A percentile compares a stretch with the other conserved stretches of the same genome.
phyloP scores from a whole-genome alignment of 2,113 vertebrate genomes.

The Apeltes quadracus region DNA sequence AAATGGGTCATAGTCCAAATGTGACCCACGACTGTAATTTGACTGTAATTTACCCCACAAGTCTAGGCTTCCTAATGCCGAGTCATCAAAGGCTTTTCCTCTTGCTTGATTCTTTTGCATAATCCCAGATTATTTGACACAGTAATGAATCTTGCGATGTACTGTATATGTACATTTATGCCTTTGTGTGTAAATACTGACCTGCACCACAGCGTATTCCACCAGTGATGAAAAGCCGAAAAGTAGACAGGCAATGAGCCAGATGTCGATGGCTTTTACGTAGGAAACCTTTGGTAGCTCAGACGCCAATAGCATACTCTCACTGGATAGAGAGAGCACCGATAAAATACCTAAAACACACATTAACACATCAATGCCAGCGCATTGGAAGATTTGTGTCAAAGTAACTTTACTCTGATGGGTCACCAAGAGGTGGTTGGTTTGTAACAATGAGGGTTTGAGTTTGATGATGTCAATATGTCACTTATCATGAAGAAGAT shows the following conservation, averaged over 20 bases:
- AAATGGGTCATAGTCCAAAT: too few relatives aligned
- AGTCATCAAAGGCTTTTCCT: not conserved
- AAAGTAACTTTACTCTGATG: not conserved
- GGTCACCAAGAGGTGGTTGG: not conserved
- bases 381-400: not conserved
- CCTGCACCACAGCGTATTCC: slow-evolving; percentile 95
- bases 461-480: not conserved
- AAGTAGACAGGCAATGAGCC: slow-evolving; percentile 95
- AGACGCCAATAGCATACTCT: slow-evolving; percentile 91
- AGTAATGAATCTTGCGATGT: not conserved
- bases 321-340: slow-evolving; percentile 94
- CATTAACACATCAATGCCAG: slow-evolving; percentile 6
- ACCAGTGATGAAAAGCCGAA: slow-evolving; percentile 95
- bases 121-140: not conserved
- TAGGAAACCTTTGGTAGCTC: slow-evolving; percentile 98
- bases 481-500: not conserved
- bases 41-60: too few relatives aligned
- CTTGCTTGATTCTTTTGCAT: not conserved
- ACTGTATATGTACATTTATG: not conserved
- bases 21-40: too few relatives aligned
- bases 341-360: slow-evolving; percentile 91
- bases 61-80: not conserved
- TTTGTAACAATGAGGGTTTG: not conserved
- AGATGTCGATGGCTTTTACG: slow-evolving; percentile 95
- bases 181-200: slow-evolving; percentile 38